Evolutionary conservation across 2,113 vertebrate genomes (phyloP), one percentile per base, ranked within the genome.

Genomic region (Eudorcas thomsonii): DNA sequence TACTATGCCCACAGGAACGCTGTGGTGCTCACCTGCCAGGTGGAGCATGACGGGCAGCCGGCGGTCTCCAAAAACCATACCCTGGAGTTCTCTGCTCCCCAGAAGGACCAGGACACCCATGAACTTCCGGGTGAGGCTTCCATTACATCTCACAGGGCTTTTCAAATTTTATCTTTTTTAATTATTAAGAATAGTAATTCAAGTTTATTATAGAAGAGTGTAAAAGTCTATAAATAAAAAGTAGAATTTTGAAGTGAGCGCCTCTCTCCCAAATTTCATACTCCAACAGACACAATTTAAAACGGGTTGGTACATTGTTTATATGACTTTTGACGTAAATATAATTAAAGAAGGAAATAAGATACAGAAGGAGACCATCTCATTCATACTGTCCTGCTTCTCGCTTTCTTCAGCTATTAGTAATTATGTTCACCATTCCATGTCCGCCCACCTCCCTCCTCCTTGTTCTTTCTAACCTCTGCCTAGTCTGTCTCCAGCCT

Each of bases 381-480:
- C 43, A 14, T 19, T 43, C n/a, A 13, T 3, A 43, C 43, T 0
- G 1, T 50, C 28, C 36, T 67, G 2, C 21, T 33, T 91, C 30
- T 8, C 6, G 0, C 16, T 7, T 11, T 13, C 64, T 52, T 52
- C n/a, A 26, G 9, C 1, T 54, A 7, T 4, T 7, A 13, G 23
- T n/a, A 26, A 25, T 28, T 5, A 3, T 0, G 0, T 33, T 52
- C 21, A n/a, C 6, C 9, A 8, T 6, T 5, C 2, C 26, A 1
- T 1, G 7, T 64, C 23, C 19, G 25, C 33, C 6, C 64, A 6
- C 21, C 25, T 0, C 13, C 60, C 12, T 33, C 17, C 43, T 52
- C 7, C 64, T 60, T 3, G 25, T 2, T 26, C 6, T 59, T 50
- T 67, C 48, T 36, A 43, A 25, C n/a, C 12, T 15, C 19, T 45